Evolutionary conservation across 2,888 invertebrate species (phyloP), one percentile per base, ranked within the genome.

Genomic region (Helobdella robusta): DNA sequence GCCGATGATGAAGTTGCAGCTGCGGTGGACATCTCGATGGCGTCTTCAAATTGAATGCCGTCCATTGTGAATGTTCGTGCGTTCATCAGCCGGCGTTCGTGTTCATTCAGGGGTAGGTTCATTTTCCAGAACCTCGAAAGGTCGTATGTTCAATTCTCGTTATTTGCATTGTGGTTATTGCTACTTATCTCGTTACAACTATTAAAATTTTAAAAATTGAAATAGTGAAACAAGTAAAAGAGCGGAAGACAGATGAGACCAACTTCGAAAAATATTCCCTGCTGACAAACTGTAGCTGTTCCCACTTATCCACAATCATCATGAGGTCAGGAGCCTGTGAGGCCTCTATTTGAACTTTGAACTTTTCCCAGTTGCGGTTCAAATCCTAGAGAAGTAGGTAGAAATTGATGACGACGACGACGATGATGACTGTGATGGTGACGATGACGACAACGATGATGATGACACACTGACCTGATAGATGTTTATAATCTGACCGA

Each of bases 281-380:
- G 15, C 75, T 74, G 48, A 76, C 73, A 66, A 73, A 78, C 62
- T 73, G 70, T 1, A 78, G 72, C 63, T 77, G 74, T n/a, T 77
- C 76, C 76, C 77, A 77, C 65, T 75, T 75, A 69, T 77, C 76
- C 66, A 75, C 76, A 3, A 78, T 75, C 50, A 78, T 70, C 68
- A 78, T 71, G 61, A 75, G 73, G 64, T 76, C 75, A 0, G 78
- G 78, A 32, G 76, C 72, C 5, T 70, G 71, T 36, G 75, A 68
- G n/a, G 75, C 69, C 66, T 78, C 78, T 20, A 74, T 71, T 5
- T 74, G 72, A 2, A 73, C 72, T 64, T 75, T 77, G 70, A 73
- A 76, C 2, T 73, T 74, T 67, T 78, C 77, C 77, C 78, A 78
- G 66, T 76, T 75, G 0, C 73, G 71, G 75, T 74, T 77, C 72